These are phyloP conservation scores for Scatophagus argus DNA, from an alignment of 2,113 vertebrate genomes.

Conservation along the genomic window DNA sequence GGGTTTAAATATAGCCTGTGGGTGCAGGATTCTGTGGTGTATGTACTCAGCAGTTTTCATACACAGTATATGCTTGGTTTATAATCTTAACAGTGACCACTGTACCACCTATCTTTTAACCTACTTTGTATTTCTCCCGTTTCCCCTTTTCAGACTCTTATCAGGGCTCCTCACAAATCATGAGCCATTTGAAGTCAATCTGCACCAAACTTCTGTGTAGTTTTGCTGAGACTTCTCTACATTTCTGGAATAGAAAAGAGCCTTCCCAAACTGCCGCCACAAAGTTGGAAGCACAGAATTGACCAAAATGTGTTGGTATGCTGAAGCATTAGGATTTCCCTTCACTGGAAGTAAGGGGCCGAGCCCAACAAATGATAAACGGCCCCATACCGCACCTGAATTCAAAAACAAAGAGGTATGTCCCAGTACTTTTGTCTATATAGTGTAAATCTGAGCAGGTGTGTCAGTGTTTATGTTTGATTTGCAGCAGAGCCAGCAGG, in stretches of 20 bases:
- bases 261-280: not conserved
- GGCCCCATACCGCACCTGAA: no score
- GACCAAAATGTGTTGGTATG: not conserved
- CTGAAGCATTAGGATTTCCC: not conserved
- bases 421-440: no score
- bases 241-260: not conserved
- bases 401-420: no score
- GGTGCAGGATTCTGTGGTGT: slow-evolving; percentile 15
- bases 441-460: not conserved
- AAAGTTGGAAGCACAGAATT: not conserved
- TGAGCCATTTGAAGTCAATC: slow-evolving; percentile 26
- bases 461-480: not conserved
- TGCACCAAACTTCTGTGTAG: not conserved
- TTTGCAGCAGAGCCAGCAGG: not conserved
- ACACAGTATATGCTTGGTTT: not conserved
- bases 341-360: not conserved
- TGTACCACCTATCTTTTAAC: not conserved
- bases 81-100: slow-evolving; percentile 17
- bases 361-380: no score
- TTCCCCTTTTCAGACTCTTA: slow-evolving; percentile 5
- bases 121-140: not conserved
- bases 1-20: slow-evolving; percentile 6
- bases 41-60: slow-evolving; percentile 21
- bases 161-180: not conserved
- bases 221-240: not conserved